A percentile compares a stretch with the other conserved stretches of the same genome.
These are phyloP conservation scores for Diacarnus erythraeanus DNA, from an alignment of 37 sponge, comb jelly and placozoan species.

Conservation along the genomic window DNA sequence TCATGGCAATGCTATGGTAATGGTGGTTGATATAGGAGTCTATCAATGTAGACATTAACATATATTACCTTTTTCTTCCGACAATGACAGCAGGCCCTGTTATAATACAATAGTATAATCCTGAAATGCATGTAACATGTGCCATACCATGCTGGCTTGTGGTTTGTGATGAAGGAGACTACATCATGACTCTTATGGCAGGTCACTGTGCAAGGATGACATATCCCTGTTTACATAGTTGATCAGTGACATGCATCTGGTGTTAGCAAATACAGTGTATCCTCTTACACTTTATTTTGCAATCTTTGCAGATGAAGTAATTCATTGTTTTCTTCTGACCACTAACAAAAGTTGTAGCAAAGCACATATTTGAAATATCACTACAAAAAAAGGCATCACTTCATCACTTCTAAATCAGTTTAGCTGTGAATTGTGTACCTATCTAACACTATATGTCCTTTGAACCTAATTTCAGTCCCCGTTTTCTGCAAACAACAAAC, in stretches of 20 bases:
- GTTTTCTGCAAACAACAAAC: slow-evolving; percentile 39
- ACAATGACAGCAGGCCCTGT: slow-evolving; percentile 80
- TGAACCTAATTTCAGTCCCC: slow-evolving; percentile 61
- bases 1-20: no score
- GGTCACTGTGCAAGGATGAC: slow-evolving; percentile 50
- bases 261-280: no score
- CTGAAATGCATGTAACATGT: not conserved
- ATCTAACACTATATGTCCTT: slow-evolving; percentile 41
- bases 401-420: no score
- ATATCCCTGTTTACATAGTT: slow-evolving; percentile 47
- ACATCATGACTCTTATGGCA: slow-evolving; percentile 68
- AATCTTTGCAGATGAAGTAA: slow-evolving; percentile 60
- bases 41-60: not conserved
- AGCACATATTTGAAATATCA: slow-evolving; percentile 60
- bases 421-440: slow-evolving; percentile 28
- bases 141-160: slow-evolving; percentile 66
- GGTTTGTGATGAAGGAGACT: slow-evolving; percentile 39
- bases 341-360: slow-evolving; percentile 54
- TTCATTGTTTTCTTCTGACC: slow-evolving; percentile 44
- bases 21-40: no score
- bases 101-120: slow-evolving; percentile 1
- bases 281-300: slow-evolving; percentile 62
- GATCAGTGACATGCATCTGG: not conserved
- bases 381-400: no score
- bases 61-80: slow-evolving; percentile 55